These are phyloP conservation scores for Ylistrum balloti DNA, from an alignment of 1,140 invertebrate genomes.

Conservation along the genomic window DNA sequence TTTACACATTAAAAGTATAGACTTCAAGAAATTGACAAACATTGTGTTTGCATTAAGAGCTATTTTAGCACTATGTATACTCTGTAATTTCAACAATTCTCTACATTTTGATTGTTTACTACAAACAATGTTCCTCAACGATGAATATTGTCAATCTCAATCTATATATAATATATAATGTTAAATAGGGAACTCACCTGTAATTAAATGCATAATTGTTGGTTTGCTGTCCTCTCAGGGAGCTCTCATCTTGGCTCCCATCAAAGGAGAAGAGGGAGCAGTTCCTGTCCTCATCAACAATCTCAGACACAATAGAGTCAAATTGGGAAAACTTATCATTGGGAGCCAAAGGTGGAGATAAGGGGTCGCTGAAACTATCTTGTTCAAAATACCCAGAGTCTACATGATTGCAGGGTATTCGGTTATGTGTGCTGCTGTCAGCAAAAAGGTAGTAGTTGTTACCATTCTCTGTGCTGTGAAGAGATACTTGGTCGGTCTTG, in stretches of 20 bases:
- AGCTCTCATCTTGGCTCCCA: conserved; percentile 56
- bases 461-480: background rate
- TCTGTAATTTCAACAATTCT: too few species aligned
- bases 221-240: background rate
- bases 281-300: conserved; percentile 68
- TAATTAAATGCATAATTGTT: background rate
- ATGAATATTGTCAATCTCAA: too few species aligned
- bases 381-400: conserved; percentile 50
- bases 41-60: too few species aligned
- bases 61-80: too few species aligned
- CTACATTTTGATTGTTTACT: too few species aligned
- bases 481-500: background rate
- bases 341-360: conserved; percentile 49
- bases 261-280: conserved; percentile 51
- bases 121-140: too few species aligned
- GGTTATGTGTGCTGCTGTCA: conserved; percentile 1
- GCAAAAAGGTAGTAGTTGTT: conserved; percentile 31
- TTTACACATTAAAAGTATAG: too few species aligned
- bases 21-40: too few species aligned
- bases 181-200: background rate
- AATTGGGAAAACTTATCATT: conserved; percentile 71
- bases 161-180: too few species aligned
- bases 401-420: conserved; percentile 28
- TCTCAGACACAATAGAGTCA: conserved; percentile 71
- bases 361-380: conserved; percentile 42